Conservation (phyloP, 1,140 invertebrate species). For the Akabosia matsudoensis region DNA sequence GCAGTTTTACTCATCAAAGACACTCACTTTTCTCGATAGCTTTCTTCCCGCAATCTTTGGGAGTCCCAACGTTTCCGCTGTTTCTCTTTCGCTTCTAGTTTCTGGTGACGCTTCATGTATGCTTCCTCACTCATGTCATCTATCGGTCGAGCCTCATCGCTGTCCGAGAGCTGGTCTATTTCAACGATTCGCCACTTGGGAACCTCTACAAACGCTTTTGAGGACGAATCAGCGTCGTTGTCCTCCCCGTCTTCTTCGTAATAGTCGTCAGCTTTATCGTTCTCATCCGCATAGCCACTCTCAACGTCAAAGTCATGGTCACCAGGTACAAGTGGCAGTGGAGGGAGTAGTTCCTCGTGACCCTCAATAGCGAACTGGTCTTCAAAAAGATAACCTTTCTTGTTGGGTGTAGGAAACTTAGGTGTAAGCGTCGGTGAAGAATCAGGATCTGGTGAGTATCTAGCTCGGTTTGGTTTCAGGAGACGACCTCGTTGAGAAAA, state of each 20-base stretch:
- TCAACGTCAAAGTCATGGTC: neutral
- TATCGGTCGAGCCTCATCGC: neutral
- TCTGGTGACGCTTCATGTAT: neutral
- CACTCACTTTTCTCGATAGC: neutral
- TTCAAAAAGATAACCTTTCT: neutral
- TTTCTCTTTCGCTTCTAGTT: neutral
- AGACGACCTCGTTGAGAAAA: conserved; percentile 3
- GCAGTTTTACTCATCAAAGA: neutral
- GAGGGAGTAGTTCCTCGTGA: neutral
- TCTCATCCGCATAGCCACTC: neutral
- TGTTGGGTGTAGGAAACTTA: neutral
- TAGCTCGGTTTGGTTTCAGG: conserved; percentile 6
- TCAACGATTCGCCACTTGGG: neutral
- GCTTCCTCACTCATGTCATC: neutral
- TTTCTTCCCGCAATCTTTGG: conserved; percentile 12
- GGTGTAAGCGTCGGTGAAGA: neutral
- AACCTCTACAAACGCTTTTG: conserved; percentile 4
- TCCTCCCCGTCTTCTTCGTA: neutral
- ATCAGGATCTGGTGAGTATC: conserved; percentile 7
- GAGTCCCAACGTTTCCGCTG: conserved; percentile 21
- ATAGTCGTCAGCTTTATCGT: neutral
- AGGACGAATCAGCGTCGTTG: neutral
- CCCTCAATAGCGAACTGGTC: neutral
- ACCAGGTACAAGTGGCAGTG: neutral
- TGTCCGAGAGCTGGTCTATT: neutral